A percentile compares a stretch with the other conserved stretches of the same genome.
Evolutionary conservation across 2,113 vertebrate species (phyloP).

Genomic region (Tachycineta bicolor): DNA sequence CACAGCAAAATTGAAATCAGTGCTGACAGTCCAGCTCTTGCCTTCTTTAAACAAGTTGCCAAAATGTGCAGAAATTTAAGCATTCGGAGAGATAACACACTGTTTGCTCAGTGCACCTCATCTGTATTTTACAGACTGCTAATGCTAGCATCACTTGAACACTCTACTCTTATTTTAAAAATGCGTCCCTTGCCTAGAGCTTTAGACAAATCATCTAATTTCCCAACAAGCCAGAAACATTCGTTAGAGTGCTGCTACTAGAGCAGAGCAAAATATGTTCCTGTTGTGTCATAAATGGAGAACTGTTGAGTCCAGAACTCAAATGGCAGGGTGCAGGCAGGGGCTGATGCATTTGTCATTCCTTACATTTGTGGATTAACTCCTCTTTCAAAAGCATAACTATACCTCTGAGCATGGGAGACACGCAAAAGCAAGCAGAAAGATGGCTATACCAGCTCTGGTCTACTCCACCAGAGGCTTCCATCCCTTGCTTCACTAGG

Average conservation of each 20-base stretch:
- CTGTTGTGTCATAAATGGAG: not conserved
- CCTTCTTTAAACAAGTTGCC: not conserved
- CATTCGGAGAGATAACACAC: conserved; percentile 28
- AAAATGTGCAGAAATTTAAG: conserved; percentile 26
- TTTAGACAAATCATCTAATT: not conserved
- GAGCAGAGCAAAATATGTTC: not conserved
- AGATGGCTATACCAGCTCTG: not conserved
- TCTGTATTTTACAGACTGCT: conserved; percentile 26
- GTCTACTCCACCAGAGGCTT: not conserved
- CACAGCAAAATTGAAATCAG: not conserved
- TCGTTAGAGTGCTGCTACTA: not conserved
- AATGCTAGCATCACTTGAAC: not conserved
- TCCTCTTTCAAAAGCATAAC: not conserved
- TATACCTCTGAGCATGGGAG: not conserved
- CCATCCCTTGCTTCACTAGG: not conserved
- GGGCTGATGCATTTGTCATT: not conserved
- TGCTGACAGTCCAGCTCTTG: not conserved
- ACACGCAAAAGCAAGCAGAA: not conserved
- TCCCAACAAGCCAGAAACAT: not conserved
- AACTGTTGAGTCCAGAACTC: not conserved
- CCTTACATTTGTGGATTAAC: not conserved
- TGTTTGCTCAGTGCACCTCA: conserved; percentile 14
- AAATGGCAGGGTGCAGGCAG: not conserved
- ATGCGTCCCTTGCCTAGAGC: not conserved
- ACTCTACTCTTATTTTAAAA: not conserved